Evolutionary conservation across 2,888 invertebrate genomes (phyloP).

Genomic region (Dolichomitus sp.): DNA sequence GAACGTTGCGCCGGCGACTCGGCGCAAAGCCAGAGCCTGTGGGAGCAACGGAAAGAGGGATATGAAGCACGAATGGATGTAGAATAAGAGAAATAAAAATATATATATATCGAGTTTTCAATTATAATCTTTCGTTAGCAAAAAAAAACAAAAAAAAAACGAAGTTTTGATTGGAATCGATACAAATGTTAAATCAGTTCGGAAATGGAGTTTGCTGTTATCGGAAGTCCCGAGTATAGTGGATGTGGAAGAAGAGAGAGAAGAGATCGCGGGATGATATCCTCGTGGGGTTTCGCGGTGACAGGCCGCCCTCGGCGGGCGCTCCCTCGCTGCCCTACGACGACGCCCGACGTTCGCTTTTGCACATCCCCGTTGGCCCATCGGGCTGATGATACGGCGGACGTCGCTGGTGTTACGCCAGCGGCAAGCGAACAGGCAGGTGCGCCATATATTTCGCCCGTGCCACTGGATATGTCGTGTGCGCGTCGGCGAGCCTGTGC

Average conservation of each 20-base stretch:
- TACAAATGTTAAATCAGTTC: background rate
- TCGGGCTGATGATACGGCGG: slow-evolving; percentile 46
- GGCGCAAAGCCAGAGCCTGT: slow-evolving; percentile 57
- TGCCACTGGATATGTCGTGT: slow-evolving; percentile 36
- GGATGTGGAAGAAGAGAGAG: slow-evolving; percentile 4
- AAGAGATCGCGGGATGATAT: slow-evolving; percentile 53
- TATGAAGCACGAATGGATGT: slow-evolving; percentile 23
- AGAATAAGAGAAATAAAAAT: slow-evolving; percentile 10
- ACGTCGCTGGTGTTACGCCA: slow-evolving; percentile 56
- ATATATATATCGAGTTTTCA: slow-evolving; percentile 18
- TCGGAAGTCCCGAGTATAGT: slow-evolving; percentile 7
- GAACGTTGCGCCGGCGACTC: slow-evolving; percentile 54
- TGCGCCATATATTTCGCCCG: slow-evolving; percentile 42
- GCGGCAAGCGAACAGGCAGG: slow-evolving; percentile 54
- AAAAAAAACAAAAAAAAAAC: background rate
- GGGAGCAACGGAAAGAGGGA: slow-evolving; percentile 21
- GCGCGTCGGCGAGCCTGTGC: slow-evolving; percentile 35
- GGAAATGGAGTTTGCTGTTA: slow-evolving; percentile 11
- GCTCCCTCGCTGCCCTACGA: slow-evolving; percentile 32
- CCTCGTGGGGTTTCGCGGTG: slow-evolving; percentile 68
- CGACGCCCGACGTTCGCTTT: slow-evolving; percentile 62
- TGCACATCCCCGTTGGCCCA: slow-evolving; percentile 56
- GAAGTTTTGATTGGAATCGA: slow-evolving; percentile 10
- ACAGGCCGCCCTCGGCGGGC: slow-evolving; percentile 57
- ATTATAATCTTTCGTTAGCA: slow-evolving; percentile 3